These are phyloP conservation scores for Gorsachius magnificus DNA, from an alignment of 2,797 vertebrate species.

Conservation along the genomic window DNA sequence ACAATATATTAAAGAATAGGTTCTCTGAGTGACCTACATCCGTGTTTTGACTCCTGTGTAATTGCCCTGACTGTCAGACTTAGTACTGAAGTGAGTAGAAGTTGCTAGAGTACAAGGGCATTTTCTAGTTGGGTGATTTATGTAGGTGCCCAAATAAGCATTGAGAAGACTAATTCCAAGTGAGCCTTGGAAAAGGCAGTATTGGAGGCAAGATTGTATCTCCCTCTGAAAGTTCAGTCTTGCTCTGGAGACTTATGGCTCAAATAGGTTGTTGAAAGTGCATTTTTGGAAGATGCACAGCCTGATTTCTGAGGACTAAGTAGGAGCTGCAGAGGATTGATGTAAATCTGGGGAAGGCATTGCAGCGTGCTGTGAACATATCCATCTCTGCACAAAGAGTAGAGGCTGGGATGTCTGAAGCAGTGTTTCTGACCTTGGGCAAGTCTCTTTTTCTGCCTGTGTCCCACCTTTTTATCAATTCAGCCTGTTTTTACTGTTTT, in stretches of 20 bases:
- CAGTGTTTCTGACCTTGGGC: background rate
- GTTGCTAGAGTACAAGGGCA: background rate
- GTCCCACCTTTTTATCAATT: background rate
- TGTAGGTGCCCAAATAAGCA: background rate
- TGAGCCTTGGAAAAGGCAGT: background rate
- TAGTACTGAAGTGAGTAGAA: background rate
- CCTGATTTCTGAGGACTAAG: background rate
- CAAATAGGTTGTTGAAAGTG: background rate
- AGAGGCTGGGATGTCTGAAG: background rate
- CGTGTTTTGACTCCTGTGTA: background rate
- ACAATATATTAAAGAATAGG: background rate
- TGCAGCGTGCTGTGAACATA: background rate
- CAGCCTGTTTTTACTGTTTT: background rate
- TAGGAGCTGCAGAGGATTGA: background rate
- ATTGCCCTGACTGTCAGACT: background rate
- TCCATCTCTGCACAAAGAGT: background rate
- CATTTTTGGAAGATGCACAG: background rate
- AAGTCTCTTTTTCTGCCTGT: background rate
- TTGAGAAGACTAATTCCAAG: background rate
- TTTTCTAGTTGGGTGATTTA: background rate
- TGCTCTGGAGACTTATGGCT: background rate
- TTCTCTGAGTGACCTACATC: background rate
- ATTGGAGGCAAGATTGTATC: background rate
- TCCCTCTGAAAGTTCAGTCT: background rate
- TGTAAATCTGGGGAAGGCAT: background rate